These are phyloP conservation scores for Clarias magur DNA, from an alignment of 2,113 vertebrate species.

Conservation along the genomic window DNA sequence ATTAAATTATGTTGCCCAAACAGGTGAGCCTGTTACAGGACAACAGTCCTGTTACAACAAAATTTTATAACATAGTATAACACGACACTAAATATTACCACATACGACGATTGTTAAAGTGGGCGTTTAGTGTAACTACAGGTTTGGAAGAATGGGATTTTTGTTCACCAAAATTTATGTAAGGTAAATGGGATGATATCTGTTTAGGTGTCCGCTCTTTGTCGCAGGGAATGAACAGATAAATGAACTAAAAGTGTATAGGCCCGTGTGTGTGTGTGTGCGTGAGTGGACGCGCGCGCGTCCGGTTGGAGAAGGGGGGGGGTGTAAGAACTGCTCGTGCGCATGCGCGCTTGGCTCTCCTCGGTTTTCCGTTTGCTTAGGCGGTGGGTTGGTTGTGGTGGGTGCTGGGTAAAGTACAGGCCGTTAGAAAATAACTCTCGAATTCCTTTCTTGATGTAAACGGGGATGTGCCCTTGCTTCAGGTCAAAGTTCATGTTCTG, in stretches of 20 bases:
- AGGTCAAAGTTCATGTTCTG: slow-evolving; percentile 59
- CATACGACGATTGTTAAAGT: background rate
- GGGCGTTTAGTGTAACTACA: background rate
- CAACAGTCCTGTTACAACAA: too few relatives aligned
- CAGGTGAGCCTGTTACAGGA: background rate
- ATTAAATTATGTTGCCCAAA: background rate
- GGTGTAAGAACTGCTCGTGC: background rate
- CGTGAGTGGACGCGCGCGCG: background rate
- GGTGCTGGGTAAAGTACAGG: slow-evolving; percentile 35
- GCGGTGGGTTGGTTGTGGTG: slow-evolving; percentile 38
- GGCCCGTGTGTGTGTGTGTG: background rate
- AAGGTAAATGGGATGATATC: background rate
- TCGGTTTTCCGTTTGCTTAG: background rate
- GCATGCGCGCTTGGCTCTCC: background rate
- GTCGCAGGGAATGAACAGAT: background rate
- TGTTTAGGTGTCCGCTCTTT: background rate
- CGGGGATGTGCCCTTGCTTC: slow-evolving; percentile 45
- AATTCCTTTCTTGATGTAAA: slow-evolving; percentile 48
- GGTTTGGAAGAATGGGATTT: background rate
- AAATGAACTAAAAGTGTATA: background rate
- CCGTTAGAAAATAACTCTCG: slow-evolving; percentile 37
- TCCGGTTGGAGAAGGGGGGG: background rate
- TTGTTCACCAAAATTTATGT: background rate
- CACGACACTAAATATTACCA: background rate
- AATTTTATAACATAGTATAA: background rate